These are phyloP conservation scores for Eptesicus fuscus DNA, from an alignment of 2,113 vertebrate genomes.

Conservation along the genomic window DNA sequence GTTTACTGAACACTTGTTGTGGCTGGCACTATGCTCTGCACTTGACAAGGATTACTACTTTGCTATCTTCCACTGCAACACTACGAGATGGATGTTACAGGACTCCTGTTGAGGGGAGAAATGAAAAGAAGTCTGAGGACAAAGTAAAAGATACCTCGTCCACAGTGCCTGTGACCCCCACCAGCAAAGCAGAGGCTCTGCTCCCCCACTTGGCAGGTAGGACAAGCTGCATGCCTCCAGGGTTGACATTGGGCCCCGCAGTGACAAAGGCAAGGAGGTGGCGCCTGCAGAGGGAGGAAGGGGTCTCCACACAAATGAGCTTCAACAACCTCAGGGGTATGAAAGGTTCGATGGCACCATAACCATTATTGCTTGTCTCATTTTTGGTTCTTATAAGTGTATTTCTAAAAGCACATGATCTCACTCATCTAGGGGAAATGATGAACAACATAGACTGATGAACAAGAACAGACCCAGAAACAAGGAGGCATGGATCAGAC, in stretches of 20 bases:
- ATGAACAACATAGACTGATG: too few relatives aligned
- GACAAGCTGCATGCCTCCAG: neutral
- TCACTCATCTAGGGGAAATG: too few relatives aligned
- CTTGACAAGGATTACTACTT: neutral
- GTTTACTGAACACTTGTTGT: neutral
- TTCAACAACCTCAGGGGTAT: neutral
- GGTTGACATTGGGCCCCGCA: neutral
- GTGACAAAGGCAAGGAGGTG: neutral
- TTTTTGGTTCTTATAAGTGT: too few relatives aligned
- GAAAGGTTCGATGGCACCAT: rapidly evolving
- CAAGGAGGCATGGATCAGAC: too few relatives aligned
- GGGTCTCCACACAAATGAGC: neutral
- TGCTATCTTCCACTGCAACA: neutral
- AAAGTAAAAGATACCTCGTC: neutral
- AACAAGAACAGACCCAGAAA: too few relatives aligned
- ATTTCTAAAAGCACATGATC: too few relatives aligned
- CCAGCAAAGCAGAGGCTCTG: neutral
- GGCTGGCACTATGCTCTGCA: neutral
- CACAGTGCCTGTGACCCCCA: neutral
- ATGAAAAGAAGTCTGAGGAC: neutral
- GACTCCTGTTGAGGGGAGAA: neutral
- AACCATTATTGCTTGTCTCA: too few relatives aligned
- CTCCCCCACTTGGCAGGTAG: rapidly evolving
- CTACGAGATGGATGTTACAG: neutral
- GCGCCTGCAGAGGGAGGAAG: neutral